Conservation (phyloP, 2,113 vertebrate species). For the Isurus oxyrinchus region DNA sequence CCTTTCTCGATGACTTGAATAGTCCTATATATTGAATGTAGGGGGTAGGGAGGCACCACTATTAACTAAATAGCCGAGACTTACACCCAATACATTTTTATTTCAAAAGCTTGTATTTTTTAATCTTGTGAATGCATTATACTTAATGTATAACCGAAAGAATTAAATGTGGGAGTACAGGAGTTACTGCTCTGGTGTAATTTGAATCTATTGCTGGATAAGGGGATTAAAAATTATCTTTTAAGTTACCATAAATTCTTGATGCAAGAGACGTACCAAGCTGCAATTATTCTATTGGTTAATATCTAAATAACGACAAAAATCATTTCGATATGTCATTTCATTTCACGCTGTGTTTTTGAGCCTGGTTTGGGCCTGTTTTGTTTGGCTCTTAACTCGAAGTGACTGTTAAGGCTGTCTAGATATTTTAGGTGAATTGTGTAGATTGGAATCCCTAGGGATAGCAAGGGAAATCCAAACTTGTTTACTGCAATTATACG, state of each 20-base stretch:
- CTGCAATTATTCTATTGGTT: background rate
- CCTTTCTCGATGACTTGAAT: background rate
- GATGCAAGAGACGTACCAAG: background rate
- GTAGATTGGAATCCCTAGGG: slow-evolving; percentile 13
- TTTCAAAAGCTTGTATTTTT: background rate
- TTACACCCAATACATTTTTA: background rate
- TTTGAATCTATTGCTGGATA: background rate
- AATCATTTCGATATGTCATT: background rate
- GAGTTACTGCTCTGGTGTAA: background rate
- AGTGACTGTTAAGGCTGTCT: slow-evolving; percentile 9
- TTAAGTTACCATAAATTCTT: background rate
- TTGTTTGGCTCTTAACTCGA: background rate
- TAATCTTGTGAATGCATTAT: background rate
- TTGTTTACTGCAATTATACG: slow-evolving; percentile 33
- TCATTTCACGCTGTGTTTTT: background rate
- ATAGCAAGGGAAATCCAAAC: slow-evolving; percentile 2
- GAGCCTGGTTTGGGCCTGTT: background rate
- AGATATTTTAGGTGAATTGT: slow-evolving; percentile 22
- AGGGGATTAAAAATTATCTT: background rate
- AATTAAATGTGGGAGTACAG: background rate
- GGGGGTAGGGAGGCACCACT: too few relatives aligned
- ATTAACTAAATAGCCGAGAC: background rate
- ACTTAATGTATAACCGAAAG: background rate
- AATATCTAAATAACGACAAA: background rate
- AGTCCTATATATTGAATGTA: too few relatives aligned